Evolutionary conservation across 2,113 vertebrate species (phyloP), one percentile per base, ranked within the genome.

Genomic region (Elanus axillaris): DNA sequence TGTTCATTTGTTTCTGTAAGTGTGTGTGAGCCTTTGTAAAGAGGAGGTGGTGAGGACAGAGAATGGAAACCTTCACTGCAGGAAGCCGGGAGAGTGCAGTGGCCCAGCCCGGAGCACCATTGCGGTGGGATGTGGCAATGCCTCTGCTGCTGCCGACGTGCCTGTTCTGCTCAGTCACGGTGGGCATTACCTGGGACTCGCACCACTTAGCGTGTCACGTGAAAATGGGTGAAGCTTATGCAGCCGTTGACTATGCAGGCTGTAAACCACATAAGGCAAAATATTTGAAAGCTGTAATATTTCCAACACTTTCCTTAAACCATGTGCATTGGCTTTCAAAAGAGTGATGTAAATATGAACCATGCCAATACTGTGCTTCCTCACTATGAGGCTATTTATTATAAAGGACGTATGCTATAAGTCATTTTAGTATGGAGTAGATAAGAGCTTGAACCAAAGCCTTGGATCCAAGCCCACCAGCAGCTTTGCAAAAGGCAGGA

Each of bases 1-100:
- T 85, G 59, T 69, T 82, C 36, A 47, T 60, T 92, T 95, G 72
- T 95, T 97, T 93, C 75, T 73, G 5, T 73, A 32, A 52, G 52
- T 77, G 53, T 66, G 66, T 94, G 86, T 55, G 60, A 94, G 72
- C 36, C 75, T 93, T 97, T 96, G 79, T 95, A 47, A 88, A 94
- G 97, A 79, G 59, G 87, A 80, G 66, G 47, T 85, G 75, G 42
- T 85, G 47, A 34, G 50, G 75, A 84, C 40, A 66, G 82, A 75
- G 83, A 73, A 74, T 0, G 14, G 76, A 69, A 74, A 76, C 52
- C 43, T 85, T 75, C 6, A 16, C n/a, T 75, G 58, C 1, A 1
- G 79, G 60, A 38, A 89, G 56, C 47, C 3, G 16, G 60, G 53
- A 53, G 23, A 17, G n/a, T 5, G 26, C 16, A 23, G 60, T 85